Evolutionary conservation across 2,113 vertebrate genomes (phyloP).

Genomic region (Amphiprion percula): DNA sequence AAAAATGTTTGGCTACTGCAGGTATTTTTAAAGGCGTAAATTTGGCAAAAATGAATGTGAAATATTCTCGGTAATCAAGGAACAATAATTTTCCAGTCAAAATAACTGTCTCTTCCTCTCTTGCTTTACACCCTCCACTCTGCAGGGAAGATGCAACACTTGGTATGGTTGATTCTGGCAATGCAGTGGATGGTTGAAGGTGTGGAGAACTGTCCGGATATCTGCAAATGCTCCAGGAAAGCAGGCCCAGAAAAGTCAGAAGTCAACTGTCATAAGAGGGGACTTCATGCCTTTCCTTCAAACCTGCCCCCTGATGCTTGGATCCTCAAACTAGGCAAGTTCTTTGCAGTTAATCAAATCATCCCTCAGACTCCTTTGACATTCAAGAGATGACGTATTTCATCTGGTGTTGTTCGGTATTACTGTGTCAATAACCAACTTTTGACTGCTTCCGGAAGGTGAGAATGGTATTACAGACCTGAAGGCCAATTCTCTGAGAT

Average conservation of each 20-base stretch:
- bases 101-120: background rate
- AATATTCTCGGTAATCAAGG: no score
- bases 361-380: background rate
- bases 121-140: background rate
- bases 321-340: conserved; percentile 83
- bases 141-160: conserved; percentile 64
- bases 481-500: conserved; percentile 69
- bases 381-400: background rate
- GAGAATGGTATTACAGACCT: conserved; percentile 81
- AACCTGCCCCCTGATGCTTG: conserved; percentile 79
- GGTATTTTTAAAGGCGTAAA: no score
- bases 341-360: background rate
- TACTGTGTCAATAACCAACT: background rate
- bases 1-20: no score
- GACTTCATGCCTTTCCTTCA: conserved; percentile 76
- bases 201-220: conserved; percentile 68
- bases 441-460: conserved; percentile 60
- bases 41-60: no score
- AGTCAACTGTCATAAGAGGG: conserved; percentile 81
- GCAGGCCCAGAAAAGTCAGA: conserved; percentile 70
- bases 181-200: conserved; percentile 60
- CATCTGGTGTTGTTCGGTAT: background rate
- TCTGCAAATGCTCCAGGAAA: conserved; percentile 78
- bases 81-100: background rate
- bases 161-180: conserved; percentile 50